phyloP scores from a whole-genome alignment of 2,888 invertebrate genomes.

The Syrphus vitripennis region DNA sequence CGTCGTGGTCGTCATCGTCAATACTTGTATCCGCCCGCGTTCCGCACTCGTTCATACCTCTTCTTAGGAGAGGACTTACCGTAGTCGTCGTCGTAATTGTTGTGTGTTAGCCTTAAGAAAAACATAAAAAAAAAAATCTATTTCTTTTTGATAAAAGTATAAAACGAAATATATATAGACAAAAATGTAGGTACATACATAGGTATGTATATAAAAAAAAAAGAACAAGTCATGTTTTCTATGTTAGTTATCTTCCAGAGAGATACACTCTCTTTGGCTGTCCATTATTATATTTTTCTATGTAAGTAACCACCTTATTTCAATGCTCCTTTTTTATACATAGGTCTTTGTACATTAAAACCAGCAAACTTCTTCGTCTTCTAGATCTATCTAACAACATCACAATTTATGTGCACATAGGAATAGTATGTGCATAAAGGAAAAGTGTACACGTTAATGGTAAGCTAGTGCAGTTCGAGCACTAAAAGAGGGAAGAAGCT shows the following conservation, averaged over 20 bases:
- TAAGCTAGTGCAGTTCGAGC: constrained; percentile 6
- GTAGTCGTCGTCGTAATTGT: constrained; percentile 23
- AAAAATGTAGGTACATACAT: not conserved
- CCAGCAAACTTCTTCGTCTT: constrained; percentile 24
- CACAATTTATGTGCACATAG: constrained; percentile 68
- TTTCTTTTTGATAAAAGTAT: constrained; percentile 35
- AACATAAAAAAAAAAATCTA: constrained; percentile 18
- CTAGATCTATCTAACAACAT: constrained; percentile 67
- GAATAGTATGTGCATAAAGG: constrained; percentile 43
- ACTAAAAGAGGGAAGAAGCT: constrained; percentile 25
- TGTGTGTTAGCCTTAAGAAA: constrained; percentile 43
- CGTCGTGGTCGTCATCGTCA: constrained; percentile 18
- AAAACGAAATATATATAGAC: not conserved
- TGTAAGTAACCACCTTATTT: constrained; percentile 52
- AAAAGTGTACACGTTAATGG: constrained; percentile 33
- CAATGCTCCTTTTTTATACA: constrained; percentile 56
- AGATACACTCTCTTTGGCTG: constrained; percentile 65
- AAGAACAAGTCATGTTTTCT: constrained; percentile 65
- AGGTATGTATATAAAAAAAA: constrained; percentile 6
- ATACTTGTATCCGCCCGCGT: constrained; percentile 12
- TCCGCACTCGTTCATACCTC: not conserved
- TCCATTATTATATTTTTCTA: constrained; percentile 68
- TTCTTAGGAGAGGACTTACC: not conserved
- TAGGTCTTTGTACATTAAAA: not conserved
- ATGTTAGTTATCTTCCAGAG: constrained; percentile 61